phyloP scores from a whole-genome alignment of 2,797 vertebrate genomes.

The Phalanger gymnotis region DNA sequence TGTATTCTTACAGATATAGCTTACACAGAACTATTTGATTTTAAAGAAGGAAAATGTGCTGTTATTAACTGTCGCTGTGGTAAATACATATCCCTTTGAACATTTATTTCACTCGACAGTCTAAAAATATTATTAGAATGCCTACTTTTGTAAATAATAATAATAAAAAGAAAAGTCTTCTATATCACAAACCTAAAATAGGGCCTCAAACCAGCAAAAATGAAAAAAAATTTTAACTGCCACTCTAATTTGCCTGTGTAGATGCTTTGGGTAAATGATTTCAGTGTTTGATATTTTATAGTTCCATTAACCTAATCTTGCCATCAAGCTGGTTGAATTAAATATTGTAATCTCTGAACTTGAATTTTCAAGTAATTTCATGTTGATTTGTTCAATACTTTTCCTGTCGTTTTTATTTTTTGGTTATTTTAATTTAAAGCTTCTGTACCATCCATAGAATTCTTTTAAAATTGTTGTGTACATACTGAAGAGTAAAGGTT shows the following conservation, averaged over 20 bases:
- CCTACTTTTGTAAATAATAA: slow-evolving; percentile 49
- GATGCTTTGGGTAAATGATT: slow-evolving; percentile 15
- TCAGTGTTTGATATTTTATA: not conserved
- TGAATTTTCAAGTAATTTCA: slow-evolving; percentile 39
- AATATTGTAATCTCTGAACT: slow-evolving; percentile 16
- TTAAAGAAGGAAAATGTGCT: slow-evolving; percentile 45
- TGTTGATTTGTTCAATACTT: not conserved
- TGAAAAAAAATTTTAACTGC: slow-evolving; percentile 19
- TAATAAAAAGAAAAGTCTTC: slow-evolving; percentile 28
- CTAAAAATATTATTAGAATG: slow-evolving; percentile 58
- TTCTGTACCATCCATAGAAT: not conserved
- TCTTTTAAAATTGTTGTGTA: not conserved
- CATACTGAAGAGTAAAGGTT: slow-evolving; percentile 24
- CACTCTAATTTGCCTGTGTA: not conserved
- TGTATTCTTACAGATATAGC: slow-evolving; percentile 7
- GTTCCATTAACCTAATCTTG: slow-evolving; percentile 16
- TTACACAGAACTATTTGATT: not conserved
- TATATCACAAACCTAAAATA: slow-evolving; percentile 52
- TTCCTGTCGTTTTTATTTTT: slow-evolving; percentile 10
- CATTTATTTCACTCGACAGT: slow-evolving; percentile 54
- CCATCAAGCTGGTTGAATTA: not conserved
- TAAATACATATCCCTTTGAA: slow-evolving; percentile 22
- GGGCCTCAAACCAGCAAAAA: not conserved
- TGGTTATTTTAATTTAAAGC: slow-evolving; percentile 1
- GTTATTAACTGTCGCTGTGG: slow-evolving; percentile 47